Base-by-base conservation (phyloP, 2,113 vertebrate species). In the Carassius gibelio region DNA sequence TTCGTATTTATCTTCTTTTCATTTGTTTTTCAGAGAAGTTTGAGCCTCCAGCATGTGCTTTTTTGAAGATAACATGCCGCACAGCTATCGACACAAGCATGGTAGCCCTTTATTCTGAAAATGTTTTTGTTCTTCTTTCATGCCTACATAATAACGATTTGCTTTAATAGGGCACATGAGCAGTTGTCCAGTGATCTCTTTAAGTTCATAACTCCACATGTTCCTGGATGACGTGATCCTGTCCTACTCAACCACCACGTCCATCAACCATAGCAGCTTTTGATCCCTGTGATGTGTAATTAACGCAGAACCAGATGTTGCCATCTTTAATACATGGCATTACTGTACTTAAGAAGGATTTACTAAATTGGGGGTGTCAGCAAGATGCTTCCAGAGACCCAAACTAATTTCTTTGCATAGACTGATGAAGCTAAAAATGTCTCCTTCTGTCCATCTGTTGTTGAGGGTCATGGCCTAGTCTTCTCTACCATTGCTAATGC, bases 291-390 rank as follows among this genome's bases (percentile, higher is more conserved):
- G 69, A 84, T 87, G 75, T 81, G 86, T 82, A 89, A 84, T 87
- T 87, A 86, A 87, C 84, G 78, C 55, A 66, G 64, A 82, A 64
- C 75, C 81, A 89, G 84, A 87, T 86, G 84, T 84, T 82, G 76
- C 50, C 45, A 81, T 89, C 74, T 86, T 89, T 87, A 89, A 84
- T 64, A 77, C 62, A 26, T 77, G 71, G 66, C 71, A 86, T 84
- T 89, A 81, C 86, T 86, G 84, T 85, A 55, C 76, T 81, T 81
- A 77, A 76, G 34, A 78, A 66, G 84, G 77, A 89, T 86, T 87
- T 84, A 59, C 69, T 77, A 84, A 89, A 86, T 87, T 89, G 79
- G 4, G 55, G 21, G 78, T 84, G 81, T 85, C 86, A 89, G 52
- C 74, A 69, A 64, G 61, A 84, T 85, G 83, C 13, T 68, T 78